These are phyloP conservation scores for Leucoma salicis DNA, from an alignment of 2,888 invertebrate species.

Conservation along the genomic window DNA sequence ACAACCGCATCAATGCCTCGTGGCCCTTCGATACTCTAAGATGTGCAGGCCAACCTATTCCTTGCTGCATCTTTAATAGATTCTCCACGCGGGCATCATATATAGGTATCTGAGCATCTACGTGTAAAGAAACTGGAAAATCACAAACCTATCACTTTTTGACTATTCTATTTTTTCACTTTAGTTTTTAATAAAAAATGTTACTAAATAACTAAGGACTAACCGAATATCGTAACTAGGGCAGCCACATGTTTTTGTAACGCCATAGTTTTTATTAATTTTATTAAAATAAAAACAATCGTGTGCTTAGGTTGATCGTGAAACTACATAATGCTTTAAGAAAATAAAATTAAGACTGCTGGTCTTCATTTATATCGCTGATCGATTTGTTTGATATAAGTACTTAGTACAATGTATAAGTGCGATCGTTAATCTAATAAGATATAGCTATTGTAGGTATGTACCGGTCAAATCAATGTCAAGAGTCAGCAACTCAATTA, in stretches of 20 bases:
- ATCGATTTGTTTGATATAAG: too few relatives aligned
- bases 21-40: slow-evolving; percentile 56
- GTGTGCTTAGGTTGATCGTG: too few relatives aligned
- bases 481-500: too few relatives aligned
- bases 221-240: neutral
- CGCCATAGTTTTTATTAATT: too few relatives aligned
- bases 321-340: too few relatives aligned
- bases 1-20: slow-evolving; percentile 58
- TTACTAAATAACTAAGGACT: neutral
- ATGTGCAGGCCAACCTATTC: slow-evolving; percentile 60
- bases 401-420: too few relatives aligned
- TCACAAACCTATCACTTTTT: neutral
- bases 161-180: neutral
- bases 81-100: slow-evolving; percentile 45
- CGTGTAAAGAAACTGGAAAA: slow-evolving; percentile 26
- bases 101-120: slow-evolving; percentile 27
- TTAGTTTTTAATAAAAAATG: neutral
- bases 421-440: too few relatives aligned
- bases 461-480: too few relatives aligned
- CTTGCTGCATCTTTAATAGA: slow-evolving; percentile 56
- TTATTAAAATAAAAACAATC: too few relatives aligned
- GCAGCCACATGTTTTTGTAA: neutral
- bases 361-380: too few relatives aligned
- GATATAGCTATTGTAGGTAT: too few relatives aligned
- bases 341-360: too few relatives aligned